Evolutionary conservation across 2,113 vertebrate genomes (phyloP), one percentile per base, ranked within the genome.

Genomic region (Cairina moschata): DNA sequence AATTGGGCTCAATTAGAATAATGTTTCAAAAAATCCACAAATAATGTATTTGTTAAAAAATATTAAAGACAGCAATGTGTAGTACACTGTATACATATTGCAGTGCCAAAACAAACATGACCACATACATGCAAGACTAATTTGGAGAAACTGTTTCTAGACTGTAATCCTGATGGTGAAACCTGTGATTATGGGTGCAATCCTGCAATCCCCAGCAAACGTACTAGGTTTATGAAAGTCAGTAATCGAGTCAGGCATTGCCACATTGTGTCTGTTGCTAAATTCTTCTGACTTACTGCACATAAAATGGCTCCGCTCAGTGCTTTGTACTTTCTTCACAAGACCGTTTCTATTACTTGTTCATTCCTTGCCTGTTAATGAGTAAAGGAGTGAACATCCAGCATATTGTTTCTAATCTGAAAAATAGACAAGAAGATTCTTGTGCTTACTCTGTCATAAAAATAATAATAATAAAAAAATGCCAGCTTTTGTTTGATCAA

Each of bases 101-200:
- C 18, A 2, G 5, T 79, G 91, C 90, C 90, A 97, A 95, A 96
- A 78, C 89, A 95, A 91, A 93, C 88, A 90, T 2, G 4, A 85
- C 94, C 91, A 74, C 89, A 96, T 75, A 76, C 97, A 95, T 75
- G 23, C 44, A 72, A 86, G 73, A 65, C 86, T 86, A 94, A 95
- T 97, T 93, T 96, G 90, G 92, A 93, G 69, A 88, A 89, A 32
- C 22, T 56, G 29, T 62, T 86, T 91, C 63, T 66, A 91, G 66
- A 94, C 81, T 83, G 65, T 94, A 96, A 96, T 96, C 77, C 76
- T 88, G 29, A 65, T 60, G 60, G 26, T 14, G 28, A 87, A 96
- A 75, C 92, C 83, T 9, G 6, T 92, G 83, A 96, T 97, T 96
- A 86, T 76, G 92, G 76, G 56, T 54, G 44, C 88, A 88, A 73